Base-by-base conservation (phyloP, 2,797 vertebrate species). In the Spea hammondii region DNA sequence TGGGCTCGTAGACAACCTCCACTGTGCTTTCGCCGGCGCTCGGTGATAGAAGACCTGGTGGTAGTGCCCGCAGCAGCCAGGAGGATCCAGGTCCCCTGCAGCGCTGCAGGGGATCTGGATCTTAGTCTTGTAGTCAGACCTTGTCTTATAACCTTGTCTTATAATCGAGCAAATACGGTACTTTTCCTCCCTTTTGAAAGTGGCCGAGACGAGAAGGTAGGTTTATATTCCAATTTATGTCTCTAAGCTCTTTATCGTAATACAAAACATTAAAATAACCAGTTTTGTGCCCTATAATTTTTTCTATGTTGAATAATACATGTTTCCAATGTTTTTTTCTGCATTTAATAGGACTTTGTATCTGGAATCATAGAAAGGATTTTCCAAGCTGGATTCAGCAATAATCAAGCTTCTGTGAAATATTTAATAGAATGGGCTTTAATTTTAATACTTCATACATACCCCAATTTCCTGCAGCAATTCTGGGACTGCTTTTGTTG, bases 401-500 rank as follows among this genome's bases (percentile, higher is more conserved):
- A 92, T 83, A 98, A 96, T 86, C 97, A 99, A 83, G 94, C 96
- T 10, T 99, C 97, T 6, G 93, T 99, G 78, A 98, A 98, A 82
- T 98, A 98, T 83, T 90, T 95, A 67, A 94, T 98, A 10, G 95
- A 98, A 84, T 99, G 97, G 97, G 86, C 90, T 84, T 90, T 98
- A 85, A 93, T 98, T 76, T 84, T 96, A 85, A 92, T 94, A 84
- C 93, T 99, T 6, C 86, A 92, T 82, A 90, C 74, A 51, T 92
- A 93, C 77, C 97, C 96, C 0, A 88, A 92, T 0, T 93, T 92
- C 83, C 89, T 97, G 55, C 88, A 92, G 45, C 91, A 88, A 49
- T 94, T 99, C 77, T 98, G 95, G 96, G 79, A 85, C 82, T 97
- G 95, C 77, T 98, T 98, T 88, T 91, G 77, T 83, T 88, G 85